These are phyloP conservation scores for Osmoderma eremita DNA, from an alignment of 2,888 invertebrate genomes.

Conservation along the genomic window DNA sequence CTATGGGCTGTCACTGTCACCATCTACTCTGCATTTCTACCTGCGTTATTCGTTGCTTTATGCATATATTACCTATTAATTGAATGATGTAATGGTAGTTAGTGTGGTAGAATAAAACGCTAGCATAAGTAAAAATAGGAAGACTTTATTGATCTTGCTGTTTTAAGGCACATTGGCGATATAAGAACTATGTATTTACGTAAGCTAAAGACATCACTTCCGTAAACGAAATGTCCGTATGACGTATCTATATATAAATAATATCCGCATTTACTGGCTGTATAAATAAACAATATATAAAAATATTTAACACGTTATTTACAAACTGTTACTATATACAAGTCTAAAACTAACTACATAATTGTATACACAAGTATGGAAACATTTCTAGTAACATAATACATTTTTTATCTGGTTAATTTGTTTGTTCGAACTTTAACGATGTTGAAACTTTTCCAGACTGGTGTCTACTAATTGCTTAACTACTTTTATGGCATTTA, in stretches of 20 bases:
- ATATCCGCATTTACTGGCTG: slow-evolving; percentile 27
- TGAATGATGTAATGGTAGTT: too few relatives aligned
- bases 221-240: background rate
- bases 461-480: slow-evolving; percentile 6
- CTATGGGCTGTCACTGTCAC: too few relatives aligned
- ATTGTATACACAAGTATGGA: background rate
- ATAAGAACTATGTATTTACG: slow-evolving; percentile 37
- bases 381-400: background rate
- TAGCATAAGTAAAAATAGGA: slow-evolving; percentile 41
- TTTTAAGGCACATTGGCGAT: slow-evolving; percentile 47
- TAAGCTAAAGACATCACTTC: slow-evolving; percentile 23
- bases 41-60: too few relatives aligned
- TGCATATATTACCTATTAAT: too few relatives aligned
- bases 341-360: slow-evolving; percentile 3
- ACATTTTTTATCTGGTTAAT: background rate
- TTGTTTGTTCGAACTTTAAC: background rate
- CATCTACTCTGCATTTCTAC: too few relatives aligned
- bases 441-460: background rate
- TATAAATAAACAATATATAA: slow-evolving; percentile 40
- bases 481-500: slow-evolving; percentile 30
- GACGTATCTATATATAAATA: slow-evolving; percentile 26
- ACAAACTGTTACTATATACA: slow-evolving; percentile 11
- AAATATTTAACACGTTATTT: slow-evolving; percentile 26
- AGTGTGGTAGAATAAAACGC: slow-evolving; percentile 1
- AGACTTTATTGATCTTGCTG: slow-evolving; percentile 50